Base-by-base conservation (phyloP, 2,888 invertebrate genomes). In the Amphimallon solstitiale region DNA sequence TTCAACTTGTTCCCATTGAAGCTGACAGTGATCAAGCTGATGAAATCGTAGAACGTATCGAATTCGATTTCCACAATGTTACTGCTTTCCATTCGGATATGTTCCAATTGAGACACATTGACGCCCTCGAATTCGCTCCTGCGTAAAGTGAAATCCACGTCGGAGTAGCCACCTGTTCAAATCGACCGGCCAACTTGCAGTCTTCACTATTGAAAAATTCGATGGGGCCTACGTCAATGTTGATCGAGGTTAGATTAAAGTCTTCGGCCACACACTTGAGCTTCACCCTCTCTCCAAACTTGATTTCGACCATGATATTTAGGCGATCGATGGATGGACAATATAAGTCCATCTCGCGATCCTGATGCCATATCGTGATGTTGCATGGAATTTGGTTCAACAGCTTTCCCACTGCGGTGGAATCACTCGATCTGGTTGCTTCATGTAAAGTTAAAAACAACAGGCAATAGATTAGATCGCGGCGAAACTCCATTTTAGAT, bases 11-110 rank as follows among this genome's bases (percentile, higher is more conserved):
- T 52, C 52, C 52, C 9, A n/a, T 5, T 17, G 4, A 52, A 38
- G 19, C 38, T 52, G 14, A 52, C 21, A 6, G 9, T 35, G 19
- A 38, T 21, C 15, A 52, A 52, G n/a, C n/a, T 38, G 10, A 19
- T 6, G 21, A 52, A 52, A 38, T 52, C 37, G 4, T 19, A 37
- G 38, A 52, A 52, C n/a, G 52, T 12, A n/a, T 52, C 52, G 3
- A 17, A 17, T 38, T 17, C 52, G 2, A 52, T 37, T 5, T 19
- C 52, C 4, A 52, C 10, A 5, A 52, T 37, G 12, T 52, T 52
- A 17, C 52, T 52, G 37, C 7, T 10, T 15, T 37, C 19, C 10
- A 52, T 52, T 9, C 1, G 10, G 4, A 52, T 15, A 0, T 2
- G 9, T n/a, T 17, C 17, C 9, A 52, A 2, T 3, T 15, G 1